Percentiles rank a stretch among this genome's conserved stretches.
These are phyloP conservation scores for Argopecten irradians DNA, from an alignment of 1,140 invertebrate species.

Conservation along the genomic window DNA sequence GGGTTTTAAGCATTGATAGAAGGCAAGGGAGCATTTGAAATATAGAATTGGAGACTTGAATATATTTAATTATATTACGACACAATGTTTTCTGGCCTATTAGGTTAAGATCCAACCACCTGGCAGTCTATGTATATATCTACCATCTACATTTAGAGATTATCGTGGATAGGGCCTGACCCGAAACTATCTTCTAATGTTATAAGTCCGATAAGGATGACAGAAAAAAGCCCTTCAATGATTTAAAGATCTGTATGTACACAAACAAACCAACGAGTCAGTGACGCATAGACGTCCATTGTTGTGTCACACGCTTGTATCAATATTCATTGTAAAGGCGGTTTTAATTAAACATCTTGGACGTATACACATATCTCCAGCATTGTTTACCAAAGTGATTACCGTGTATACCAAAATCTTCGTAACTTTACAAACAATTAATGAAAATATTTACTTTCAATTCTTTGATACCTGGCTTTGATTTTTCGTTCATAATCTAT, in stretches of 20 bases:
- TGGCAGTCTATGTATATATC: neutral
- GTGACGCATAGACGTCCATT: neutral
- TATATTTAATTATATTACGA: too few relatives aligned
- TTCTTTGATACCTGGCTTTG: neutral
- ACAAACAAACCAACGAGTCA: slow-evolving; percentile 20
- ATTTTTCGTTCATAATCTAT: neutral
- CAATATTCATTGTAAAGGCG: neutral
- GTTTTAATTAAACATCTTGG: neutral
- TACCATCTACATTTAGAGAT: neutral
- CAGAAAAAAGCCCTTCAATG: neutral
- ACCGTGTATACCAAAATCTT: neutral
- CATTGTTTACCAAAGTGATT: neutral
- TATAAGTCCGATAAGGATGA: neutral
- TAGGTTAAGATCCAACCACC: neutral
- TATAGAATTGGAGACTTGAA: too few relatives aligned
- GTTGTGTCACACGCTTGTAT: slow-evolving; percentile 9
- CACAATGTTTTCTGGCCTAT: too few relatives aligned
- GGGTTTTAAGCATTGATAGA: too few relatives aligned
- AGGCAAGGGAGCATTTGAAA: too few relatives aligned
- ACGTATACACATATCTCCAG: neutral
- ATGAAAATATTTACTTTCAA: slow-evolving; percentile 4
- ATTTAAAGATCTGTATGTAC: slow-evolving; percentile 18
- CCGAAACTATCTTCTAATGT: slow-evolving; percentile 1
- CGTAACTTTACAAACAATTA: neutral
- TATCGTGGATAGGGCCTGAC: neutral